phyloP scores from a whole-genome alignment of 2,888 invertebrate genomes.

The Syritta pipiens region DNA sequence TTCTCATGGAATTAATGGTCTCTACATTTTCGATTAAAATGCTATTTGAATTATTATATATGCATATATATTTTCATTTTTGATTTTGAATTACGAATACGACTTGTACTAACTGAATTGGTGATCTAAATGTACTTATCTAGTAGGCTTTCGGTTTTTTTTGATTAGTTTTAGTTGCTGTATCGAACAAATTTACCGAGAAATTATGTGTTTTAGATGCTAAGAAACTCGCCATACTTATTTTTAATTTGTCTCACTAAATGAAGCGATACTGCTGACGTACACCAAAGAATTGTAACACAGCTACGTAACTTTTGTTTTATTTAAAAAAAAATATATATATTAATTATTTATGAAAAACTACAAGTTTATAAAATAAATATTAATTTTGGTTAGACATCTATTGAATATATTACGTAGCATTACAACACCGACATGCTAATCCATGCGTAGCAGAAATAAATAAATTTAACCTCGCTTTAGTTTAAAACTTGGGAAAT shows the following conservation, averaged over 20 bases:
- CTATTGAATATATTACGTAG: slow-evolving; percentile 3
- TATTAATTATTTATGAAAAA: no score
- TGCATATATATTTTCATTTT: neutral
- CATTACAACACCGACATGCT: neutral
- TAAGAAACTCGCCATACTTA: slow-evolving; percentile 59
- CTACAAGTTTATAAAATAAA: no score
- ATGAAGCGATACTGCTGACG: slow-evolving; percentile 33
- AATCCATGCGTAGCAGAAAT: slow-evolving; percentile 1
- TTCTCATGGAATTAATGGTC: slow-evolving; percentile 2
- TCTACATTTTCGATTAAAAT: slow-evolving; percentile 1
- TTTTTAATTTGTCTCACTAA: slow-evolving; percentile 37
- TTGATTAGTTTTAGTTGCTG: slow-evolving; percentile 20
- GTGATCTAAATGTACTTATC: slow-evolving; percentile 55
- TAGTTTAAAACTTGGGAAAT: slow-evolving; percentile 64
- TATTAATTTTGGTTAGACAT: slow-evolving; percentile 43
- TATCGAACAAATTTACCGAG: slow-evolving; percentile 32
- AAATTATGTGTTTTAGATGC: slow-evolving; percentile 24
- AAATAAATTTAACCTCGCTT: slow-evolving; percentile 62
- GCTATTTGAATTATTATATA: slow-evolving; percentile 4
- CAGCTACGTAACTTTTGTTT: slow-evolving; percentile 40
- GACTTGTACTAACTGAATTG: slow-evolving; percentile 16
- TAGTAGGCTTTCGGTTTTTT: slow-evolving; percentile 1
- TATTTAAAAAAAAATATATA: slow-evolving; percentile 27
- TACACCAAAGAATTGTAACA: slow-evolving; percentile 59
- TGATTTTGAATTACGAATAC: slow-evolving; percentile 7